Conservation (phyloP, 2,113 vertebrate species). For the Gymnogyps californianus region DNA sequence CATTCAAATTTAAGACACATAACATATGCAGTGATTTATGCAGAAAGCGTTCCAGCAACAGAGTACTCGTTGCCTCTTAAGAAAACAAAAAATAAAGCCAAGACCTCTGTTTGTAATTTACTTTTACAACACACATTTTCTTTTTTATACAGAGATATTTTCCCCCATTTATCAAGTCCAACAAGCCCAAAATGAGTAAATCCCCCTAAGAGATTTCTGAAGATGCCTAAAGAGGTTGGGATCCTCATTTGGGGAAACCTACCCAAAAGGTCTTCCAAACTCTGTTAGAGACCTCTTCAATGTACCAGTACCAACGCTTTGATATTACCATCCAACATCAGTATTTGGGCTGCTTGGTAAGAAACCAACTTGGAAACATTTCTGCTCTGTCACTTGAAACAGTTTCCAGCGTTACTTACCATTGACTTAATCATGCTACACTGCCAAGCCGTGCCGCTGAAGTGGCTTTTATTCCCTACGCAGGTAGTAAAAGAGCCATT, state of each 20-base stretch:
- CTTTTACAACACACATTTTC: neutral
- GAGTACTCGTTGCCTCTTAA: neutral
- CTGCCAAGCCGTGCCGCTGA: neutral
- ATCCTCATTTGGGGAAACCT: neutral
- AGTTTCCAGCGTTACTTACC: neutral
- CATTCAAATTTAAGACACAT: neutral
- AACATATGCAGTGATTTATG: neutral
- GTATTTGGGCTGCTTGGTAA: neutral
- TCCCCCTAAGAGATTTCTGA: neutral
- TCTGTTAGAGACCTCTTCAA: neutral
- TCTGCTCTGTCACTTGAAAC: neutral
- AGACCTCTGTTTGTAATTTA: neutral
- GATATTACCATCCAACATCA: neutral
- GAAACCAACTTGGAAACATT: constrained; percentile 6
- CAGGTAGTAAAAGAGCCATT: constrained; percentile 5
- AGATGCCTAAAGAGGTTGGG: neutral
- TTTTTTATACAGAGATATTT: neutral
- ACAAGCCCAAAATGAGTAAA: neutral
- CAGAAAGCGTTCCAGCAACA: neutral
- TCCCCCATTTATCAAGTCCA: neutral
- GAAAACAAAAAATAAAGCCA: neutral
- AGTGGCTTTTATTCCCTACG: neutral
- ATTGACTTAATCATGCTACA: neutral
- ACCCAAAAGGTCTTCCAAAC: neutral
- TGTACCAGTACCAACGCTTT: neutral